Evolutionary conservation across 2,888 invertebrate species (phyloP).

Genomic region (Tetragnatha montana): DNA sequence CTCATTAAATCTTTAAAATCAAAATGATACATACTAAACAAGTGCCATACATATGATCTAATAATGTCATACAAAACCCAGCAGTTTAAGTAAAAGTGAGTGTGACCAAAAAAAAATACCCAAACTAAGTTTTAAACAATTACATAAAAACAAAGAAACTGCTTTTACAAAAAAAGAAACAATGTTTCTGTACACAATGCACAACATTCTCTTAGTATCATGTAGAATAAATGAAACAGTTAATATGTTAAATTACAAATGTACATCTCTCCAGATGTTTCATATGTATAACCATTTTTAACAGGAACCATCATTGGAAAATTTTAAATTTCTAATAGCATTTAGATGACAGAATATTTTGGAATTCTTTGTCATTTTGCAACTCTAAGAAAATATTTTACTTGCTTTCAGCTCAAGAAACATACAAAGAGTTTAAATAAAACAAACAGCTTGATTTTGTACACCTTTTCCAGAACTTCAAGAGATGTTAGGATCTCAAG

Average conservation of each 20-base stretch:
- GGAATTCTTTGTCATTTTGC: not conserved
- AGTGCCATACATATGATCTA: conserved; percentile 6
- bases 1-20: not conserved
- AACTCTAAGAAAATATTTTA: conserved; percentile 37
- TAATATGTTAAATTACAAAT: conserved; percentile 41
- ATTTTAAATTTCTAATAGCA: conserved; percentile 16
- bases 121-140: conserved; percentile 41
- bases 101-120: conserved; percentile 37
- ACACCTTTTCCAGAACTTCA: not conserved
- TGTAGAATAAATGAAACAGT: conserved; percentile 39
- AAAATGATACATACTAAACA: conserved; percentile 30
- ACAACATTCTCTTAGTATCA: not conserved
- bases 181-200: conserved; percentile 5
- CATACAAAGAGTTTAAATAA: not conserved
- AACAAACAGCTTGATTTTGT: not conserved
- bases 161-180: conserved; percentile 16
- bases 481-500: not conserved
- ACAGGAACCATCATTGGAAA: conserved; percentile 55
- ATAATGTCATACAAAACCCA: conserved; percentile 3
- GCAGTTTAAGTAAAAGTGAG: conserved; percentile 49
- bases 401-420: conserved; percentile 29
- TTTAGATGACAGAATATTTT: conserved; percentile 12
- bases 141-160: conserved; percentile 24
- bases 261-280: conserved; percentile 30
- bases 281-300: conserved; percentile 15